Conservation (phyloP, 2,113 vertebrate species). For the Plecturocebus donacophilus region DNA sequence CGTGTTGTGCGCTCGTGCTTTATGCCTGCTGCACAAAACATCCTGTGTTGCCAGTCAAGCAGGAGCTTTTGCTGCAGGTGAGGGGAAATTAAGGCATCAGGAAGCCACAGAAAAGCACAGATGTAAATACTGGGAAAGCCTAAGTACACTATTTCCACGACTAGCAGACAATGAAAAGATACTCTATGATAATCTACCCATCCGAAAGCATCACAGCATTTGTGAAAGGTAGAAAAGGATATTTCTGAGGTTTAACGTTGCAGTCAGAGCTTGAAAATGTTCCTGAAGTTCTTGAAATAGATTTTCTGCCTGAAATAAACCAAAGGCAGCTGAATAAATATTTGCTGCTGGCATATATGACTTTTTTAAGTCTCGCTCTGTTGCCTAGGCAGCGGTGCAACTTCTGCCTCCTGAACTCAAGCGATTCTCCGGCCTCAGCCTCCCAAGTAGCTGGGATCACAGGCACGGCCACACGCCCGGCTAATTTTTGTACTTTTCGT, state of each 20-base stretch:
- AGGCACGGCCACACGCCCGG: too few species aligned
- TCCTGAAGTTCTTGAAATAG: slow-evolving; percentile 88
- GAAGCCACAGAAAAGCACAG: background rate
- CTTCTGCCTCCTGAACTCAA: too few species aligned
- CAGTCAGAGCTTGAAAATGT: slow-evolving; percentile 86
- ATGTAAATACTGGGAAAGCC: background rate
- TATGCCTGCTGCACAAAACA: too few species aligned
- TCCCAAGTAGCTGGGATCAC: too few species aligned
- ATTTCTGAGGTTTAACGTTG: slow-evolving; percentile 89
- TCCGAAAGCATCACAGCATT: background rate
- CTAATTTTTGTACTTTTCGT: too few species aligned
- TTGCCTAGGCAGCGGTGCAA: too few species aligned
- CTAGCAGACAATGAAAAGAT: background rate
- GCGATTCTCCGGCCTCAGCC: too few species aligned
- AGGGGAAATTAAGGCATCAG: background rate
- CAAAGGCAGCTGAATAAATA: background rate
- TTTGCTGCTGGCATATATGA: background rate
- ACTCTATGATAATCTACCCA: background rate
- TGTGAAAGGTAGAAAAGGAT: slow-evolving; percentile 85
- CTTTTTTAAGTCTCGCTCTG: too few species aligned
- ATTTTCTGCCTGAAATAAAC: slow-evolving; percentile 86
- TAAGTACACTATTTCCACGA: background rate
- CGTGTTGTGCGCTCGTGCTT: background rate
- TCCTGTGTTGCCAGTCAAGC: background rate
- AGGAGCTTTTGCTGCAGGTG: background rate